These are phyloP conservation scores for Teleogryllus occipitalis DNA, from an alignment of 1,140 invertebrate species.

Conservation along the genomic window DNA sequence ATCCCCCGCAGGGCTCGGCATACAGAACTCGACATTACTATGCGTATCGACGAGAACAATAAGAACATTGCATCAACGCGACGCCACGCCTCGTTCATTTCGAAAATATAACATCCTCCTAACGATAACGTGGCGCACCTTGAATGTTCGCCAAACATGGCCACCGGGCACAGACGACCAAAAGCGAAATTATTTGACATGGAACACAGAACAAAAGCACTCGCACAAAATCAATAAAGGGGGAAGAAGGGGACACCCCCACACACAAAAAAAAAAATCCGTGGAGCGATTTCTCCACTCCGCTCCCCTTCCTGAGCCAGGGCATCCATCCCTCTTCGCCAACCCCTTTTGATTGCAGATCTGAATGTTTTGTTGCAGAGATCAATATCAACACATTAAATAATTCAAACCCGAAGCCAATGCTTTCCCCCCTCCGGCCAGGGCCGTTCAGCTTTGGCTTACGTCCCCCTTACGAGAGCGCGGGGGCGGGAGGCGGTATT, in stretches of 20 bases:
- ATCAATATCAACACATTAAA: constrained; percentile 6
- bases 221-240: background rate
- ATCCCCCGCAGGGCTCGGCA: too few relatives aligned
- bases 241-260: too few relatives aligned
- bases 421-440: background rate
- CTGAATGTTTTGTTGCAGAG: background rate
- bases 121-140: background rate
- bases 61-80: too few relatives aligned
- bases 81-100: background rate
- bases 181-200: background rate
- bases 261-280: background rate
- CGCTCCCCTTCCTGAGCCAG: background rate
- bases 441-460: background rate
- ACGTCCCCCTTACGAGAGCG: background rate
- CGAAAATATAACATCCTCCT: background rate
- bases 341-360: constrained; percentile 4
- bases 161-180: background rate
- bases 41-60: background rate
- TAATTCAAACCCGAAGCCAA: constrained; percentile 4
- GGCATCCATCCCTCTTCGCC: background rate
- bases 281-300: too few relatives aligned
- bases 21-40: background rate
- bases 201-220: background rate
- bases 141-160: background rate
- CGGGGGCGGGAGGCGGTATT: background rate